Evolutionary conservation across 2,888 invertebrate genomes (phyloP).

Genomic region (Cantharis flavilabris): DNA sequence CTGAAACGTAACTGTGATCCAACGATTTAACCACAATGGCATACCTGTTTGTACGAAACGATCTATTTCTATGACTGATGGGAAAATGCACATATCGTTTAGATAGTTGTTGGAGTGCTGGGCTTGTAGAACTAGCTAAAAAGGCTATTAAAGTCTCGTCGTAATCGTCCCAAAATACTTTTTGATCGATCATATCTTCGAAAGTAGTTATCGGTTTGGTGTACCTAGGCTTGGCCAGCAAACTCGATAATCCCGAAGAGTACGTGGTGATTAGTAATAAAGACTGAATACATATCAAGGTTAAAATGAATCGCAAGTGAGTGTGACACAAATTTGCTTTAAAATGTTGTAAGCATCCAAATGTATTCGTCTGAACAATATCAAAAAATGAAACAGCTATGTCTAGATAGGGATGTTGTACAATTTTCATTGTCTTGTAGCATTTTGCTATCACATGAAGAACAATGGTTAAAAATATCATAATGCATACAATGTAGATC

Average conservation of each 20-base stretch:
- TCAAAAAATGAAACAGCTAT: background rate
- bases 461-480: background rate
- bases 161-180: conserved; percentile 32
- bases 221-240: conserved; percentile 18
- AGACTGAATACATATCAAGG: conserved; percentile 5
- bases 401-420: conserved; percentile 6
- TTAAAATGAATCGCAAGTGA: conserved; percentile 5
- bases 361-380: background rate
- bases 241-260: conserved; percentile 23
- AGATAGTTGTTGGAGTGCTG: conserved; percentile 15
- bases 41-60: conserved; percentile 11
- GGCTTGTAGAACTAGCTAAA: conserved; percentile 22
- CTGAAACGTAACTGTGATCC: conserved; percentile 17
- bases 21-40: conserved; percentile 27
- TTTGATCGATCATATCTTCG: conserved; percentile 33
- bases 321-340: background rate
- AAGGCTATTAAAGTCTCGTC: background rate
- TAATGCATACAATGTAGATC: conserved; percentile 2
- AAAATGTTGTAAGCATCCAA: conserved; percentile 7
- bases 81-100: background rate
- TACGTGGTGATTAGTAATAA: conserved; percentile 19
- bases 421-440: background rate
- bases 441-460: background rate
- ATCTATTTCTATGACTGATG: background rate
- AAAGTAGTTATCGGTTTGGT: conserved; percentile 13